These are phyloP conservation scores for Epinephelus awoara DNA, from an alignment of 2,797 vertebrate genomes.

Conservation along the genomic window DNA sequence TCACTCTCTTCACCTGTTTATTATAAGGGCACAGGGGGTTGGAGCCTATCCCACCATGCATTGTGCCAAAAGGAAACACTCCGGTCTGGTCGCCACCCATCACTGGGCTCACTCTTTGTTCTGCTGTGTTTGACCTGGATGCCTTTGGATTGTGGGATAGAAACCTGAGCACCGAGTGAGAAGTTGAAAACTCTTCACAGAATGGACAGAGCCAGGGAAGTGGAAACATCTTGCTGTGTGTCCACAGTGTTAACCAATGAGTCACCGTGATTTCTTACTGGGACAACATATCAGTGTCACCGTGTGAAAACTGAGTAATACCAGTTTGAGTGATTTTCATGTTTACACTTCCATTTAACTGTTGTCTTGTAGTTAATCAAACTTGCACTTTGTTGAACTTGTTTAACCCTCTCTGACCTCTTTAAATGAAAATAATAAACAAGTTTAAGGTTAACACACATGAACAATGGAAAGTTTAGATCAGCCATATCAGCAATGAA, in stretches of 20 bases:
- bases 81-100: conserved; percentile 10
- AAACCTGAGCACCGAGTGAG: conserved; percentile 39
- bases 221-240: conserved; percentile 42
- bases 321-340: neutral
- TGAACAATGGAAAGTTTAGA: neutral
- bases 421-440: neutral
- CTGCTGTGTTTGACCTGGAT: conserved; percentile 21
- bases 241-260: conserved; percentile 23
- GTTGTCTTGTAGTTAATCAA: neutral
- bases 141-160: conserved; percentile 33
- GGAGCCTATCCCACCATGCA: conserved; percentile 46
- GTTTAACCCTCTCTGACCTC: neutral
- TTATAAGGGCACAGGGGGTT: conserved; percentile 39
- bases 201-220: neutral
- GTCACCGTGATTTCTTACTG: neutral
- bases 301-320: conserved; percentile 12
- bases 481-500: no score
- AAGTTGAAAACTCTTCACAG: conserved; percentile 17
- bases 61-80: conserved; percentile 50
- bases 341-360: neutral
- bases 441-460: neutral
- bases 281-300: conserved; percentile 31
- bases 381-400: neutral
- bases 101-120: conserved; percentile 4
- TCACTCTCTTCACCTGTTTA: conserved; percentile 51